Evolutionary conservation across 1,140 invertebrate genomes (phyloP).

Genomic region (Lasioglossum albipes): DNA sequence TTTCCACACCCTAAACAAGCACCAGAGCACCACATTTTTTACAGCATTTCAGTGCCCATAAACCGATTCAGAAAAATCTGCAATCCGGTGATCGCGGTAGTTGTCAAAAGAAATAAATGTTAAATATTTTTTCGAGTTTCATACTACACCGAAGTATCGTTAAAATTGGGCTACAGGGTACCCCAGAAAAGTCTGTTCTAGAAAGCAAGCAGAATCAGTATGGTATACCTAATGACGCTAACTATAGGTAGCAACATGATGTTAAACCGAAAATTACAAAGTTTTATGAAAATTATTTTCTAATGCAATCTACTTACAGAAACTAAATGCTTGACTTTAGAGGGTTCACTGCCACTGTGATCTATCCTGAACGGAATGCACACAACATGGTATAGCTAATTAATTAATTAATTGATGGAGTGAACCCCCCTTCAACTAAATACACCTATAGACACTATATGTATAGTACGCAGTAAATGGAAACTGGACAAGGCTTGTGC

Average conservation of each 20-base stretch:
- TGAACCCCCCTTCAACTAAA: slow-evolving; percentile 37
- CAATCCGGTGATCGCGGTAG: no score
- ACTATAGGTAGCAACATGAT: slow-evolving; percentile 4
- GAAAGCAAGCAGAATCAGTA: slow-evolving; percentile 21
- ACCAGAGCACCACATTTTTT: no score
- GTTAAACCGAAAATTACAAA: slow-evolving; percentile 1
- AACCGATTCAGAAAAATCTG: no score
- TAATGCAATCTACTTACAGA: slow-evolving; percentile 37
- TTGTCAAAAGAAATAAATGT: no score
- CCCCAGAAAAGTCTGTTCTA: background rate
- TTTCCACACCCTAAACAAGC: no score
- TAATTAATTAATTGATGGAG: background rate
- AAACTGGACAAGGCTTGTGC: slow-evolving; percentile 78
- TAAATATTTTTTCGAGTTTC: no score
- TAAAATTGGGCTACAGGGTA: no score
- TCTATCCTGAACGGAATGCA: background rate
- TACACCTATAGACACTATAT: slow-evolving; percentile 15
- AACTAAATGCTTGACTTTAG: slow-evolving; percentile 20
- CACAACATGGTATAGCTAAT: background rate
- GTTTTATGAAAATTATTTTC: background rate
- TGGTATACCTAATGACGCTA: background rate
- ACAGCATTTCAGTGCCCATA: no score
- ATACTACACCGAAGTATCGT: no score
- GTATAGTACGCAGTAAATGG: slow-evolving; percentile 28
- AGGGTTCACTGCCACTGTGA: slow-evolving; percentile 27